Base-by-base conservation (phyloP, 30 jellyfish, hydroid and myxozoan species). In the Turritopsis dohrnii region DNA sequence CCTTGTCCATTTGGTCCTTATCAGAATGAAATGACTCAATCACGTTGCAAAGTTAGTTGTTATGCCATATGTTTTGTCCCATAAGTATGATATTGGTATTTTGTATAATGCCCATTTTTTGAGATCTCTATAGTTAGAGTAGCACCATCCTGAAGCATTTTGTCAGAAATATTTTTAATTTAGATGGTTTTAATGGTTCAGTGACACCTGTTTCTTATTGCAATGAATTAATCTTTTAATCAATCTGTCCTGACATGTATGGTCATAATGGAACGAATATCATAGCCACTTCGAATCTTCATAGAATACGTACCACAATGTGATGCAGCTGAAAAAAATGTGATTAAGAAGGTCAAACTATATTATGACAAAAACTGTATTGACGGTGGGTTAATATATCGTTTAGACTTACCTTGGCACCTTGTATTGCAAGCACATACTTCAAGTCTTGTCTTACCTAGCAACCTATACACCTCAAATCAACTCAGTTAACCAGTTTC, bases 121-220 rank as follows among this genome's bases (percentile, higher is more conserved):
- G n/a, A n/a, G n/a, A n/a, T n/a, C n/a, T n/a, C n/a, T n/a, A n/a
- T n/a, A n/a, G n/a, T n/a, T n/a, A n/a, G n/a, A n/a, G n/a, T n/a
- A n/a, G n/a, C n/a, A n/a, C n/a, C n/a, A n/a, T n/a, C n/a, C n/a
- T n/a, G n/a, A n/a, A n/a, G n/a, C n/a, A n/a, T n/a, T n/a, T n/a
- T 41, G 13, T 41, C 60, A 5, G 13, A 41, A 13, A 41, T 3
- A 21, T 66, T 66, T 17, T 69, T 19, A n/a, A 7, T 23, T 21
- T 65, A 94, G 99, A 74, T 72, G 99, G 99, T 86, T 94, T 97
- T 73, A 96, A 86, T 86, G 95, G 88, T 28, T 76, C 89, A 19
- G 29, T 53, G 18, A 86, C 85, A 52, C 94, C 99, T 1, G 66
- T 94, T 76, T 88, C 83, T 18, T 52, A 86, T 21, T 94, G 24